phyloP scores from a whole-genome alignment of 2,888 invertebrate species.

The Phragmatobia fuliginosa region DNA sequence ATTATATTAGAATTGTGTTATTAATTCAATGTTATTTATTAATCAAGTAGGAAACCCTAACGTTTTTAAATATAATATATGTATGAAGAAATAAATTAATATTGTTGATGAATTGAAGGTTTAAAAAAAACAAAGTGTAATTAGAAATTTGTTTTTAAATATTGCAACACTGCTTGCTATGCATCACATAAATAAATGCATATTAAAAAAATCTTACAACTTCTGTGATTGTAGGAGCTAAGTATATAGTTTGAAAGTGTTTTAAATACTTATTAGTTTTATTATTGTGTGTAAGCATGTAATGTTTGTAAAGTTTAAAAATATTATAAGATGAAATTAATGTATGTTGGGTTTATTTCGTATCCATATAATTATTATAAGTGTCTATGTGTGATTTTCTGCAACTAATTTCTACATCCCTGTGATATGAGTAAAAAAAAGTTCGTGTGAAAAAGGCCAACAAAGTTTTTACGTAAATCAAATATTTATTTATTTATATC shows the following conservation, averaged over 20 bases:
- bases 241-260: conserved; percentile 24
- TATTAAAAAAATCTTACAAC: conserved; percentile 26
- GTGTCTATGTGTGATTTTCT: not conserved
- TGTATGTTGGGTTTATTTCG: conserved; percentile 9
- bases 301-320: conserved; percentile 27
- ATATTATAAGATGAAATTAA: conserved; percentile 26
- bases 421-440: too few relatives aligned
- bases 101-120: not conserved
- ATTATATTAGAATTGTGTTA: not conserved
- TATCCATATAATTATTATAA: not conserved
- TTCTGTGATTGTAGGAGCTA: conserved; percentile 37
- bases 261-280: conserved; percentile 14
- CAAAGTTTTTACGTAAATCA: too few relatives aligned
- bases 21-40: not conserved
- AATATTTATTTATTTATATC: too few relatives aligned
- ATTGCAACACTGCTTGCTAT: not conserved
- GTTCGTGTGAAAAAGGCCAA: too few relatives aligned
- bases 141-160: not conserved
- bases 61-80: not conserved
- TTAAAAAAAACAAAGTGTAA: not conserved
- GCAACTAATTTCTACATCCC: not conserved
- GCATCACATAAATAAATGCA: not conserved
- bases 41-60: not conserved
- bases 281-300: conserved; percentile 19
- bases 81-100: not conserved